Evolutionary conservation across 2,113 vertebrate species (phyloP), one percentile per base, ranked within the genome.

Genomic region (Willisornis vidua): DNA sequence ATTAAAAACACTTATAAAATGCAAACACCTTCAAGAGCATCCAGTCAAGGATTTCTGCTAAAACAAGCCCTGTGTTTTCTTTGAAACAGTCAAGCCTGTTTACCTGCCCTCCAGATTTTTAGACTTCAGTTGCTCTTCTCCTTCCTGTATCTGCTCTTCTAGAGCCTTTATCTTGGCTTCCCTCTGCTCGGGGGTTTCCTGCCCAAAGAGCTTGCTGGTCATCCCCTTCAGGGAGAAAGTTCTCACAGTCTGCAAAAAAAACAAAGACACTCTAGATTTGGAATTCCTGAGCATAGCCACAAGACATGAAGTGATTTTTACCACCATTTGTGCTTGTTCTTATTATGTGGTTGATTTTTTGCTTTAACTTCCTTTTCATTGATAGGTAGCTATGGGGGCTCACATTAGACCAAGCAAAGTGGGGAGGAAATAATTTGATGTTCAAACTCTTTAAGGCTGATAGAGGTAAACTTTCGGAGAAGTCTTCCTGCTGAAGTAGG

Each of bases 181-280:
- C 89, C 99, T 98, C 95, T 99, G 99, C 97, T 99, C 99, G 3
- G 99, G 98, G 14, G 98, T 99, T 97, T 99, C 99, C 93, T 99
- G 99, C 51, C 99, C 99, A 20, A 99, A 99, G 33, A 99, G 98
- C 96, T 99, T 99, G 97, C 98, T 99, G 92, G 99, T 99, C 99
- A 99, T 99, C 28, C 99, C 99, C 92, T 99, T 99, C 72, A 99
- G 96, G 55, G 99, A 99, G 96, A 99, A 99, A 0, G 99, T 99
- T 91, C 98, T 98, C 74, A 99, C 98, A 11, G 99, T 99, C 99
- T 99, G 93, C 84, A 97, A 93, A 52, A 52, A 52, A 84, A 86
- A 83, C 19, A 92, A 55, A 86, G 54, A 87, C 29, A 75, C 19
- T 45, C 37, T 23, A 67, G 20, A 39, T 87, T 59, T 67, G n/a